phyloP scores from a whole-genome alignment of 2,797 vertebrate genomes.

The Propithecus deckenii region DNA sequence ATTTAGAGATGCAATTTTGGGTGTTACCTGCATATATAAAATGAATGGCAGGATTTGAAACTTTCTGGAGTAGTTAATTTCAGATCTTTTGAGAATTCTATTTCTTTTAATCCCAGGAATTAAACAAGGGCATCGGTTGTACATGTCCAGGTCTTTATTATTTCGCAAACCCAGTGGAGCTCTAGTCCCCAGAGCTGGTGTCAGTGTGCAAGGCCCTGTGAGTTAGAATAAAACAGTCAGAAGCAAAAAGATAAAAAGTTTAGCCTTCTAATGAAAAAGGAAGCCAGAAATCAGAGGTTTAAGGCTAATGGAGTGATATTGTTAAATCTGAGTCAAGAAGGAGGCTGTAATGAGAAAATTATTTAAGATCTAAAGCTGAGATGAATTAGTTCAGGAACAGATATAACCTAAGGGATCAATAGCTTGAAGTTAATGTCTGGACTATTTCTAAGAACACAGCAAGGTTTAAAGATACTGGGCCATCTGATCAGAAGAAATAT shows the following conservation, averaged over 20 bases:
- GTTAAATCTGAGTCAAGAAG: background rate
- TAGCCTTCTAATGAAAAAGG: background rate
- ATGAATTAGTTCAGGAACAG: background rate
- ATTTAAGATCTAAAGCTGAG: background rate
- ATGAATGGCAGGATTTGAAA: background rate
- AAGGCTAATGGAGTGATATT: background rate
- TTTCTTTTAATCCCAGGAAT: background rate
- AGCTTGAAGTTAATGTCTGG: background rate
- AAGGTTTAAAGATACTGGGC: background rate
- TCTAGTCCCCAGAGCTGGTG: background rate
- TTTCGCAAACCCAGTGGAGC: background rate
- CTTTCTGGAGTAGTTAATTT: background rate
- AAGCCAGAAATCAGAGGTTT: background rate
- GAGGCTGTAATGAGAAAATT: background rate
- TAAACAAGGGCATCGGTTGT: background rate
- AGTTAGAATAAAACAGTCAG: background rate
- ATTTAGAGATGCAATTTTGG: background rate
- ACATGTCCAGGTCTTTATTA: background rate
- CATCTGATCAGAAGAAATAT: background rate
- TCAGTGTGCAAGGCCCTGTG: background rate
- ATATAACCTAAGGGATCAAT: background rate
- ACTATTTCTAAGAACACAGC: background rate
- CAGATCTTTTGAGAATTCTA: background rate
- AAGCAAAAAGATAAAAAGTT: background rate
- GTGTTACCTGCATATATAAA: background rate